These are phyloP conservation scores for Catocala fraxini DNA, from an alignment of 2,888 invertebrate genomes.

Conservation along the genomic window DNA sequence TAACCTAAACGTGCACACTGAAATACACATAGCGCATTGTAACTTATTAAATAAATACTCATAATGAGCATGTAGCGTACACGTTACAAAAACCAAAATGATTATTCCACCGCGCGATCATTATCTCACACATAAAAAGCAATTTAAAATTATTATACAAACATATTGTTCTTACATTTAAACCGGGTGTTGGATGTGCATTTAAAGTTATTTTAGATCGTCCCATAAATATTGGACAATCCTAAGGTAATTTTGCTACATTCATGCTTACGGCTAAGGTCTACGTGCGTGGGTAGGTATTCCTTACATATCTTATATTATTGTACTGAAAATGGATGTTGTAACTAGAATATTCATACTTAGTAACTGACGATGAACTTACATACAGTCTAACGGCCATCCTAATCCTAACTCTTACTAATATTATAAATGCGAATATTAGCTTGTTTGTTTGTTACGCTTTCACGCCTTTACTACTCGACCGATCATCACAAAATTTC, in stretches of 20 bases:
- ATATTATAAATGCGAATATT: no score
- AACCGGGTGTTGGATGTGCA: no score
- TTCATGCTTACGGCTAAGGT: not conserved
- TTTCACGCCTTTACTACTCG: no score
- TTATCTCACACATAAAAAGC: slow-evolving; percentile 21
- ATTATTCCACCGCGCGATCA: slow-evolving; percentile 13
- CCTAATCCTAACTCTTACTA: no score
- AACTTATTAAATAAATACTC: slow-evolving; percentile 8
- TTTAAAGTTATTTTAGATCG: no score
- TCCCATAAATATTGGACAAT: no score
- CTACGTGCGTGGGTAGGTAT: not conserved
- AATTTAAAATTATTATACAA: slow-evolving; percentile 15
- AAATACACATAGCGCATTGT: slow-evolving; percentile 5
- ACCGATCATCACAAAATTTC: no score
- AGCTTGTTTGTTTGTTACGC: no score
- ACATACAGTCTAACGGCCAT: no score
- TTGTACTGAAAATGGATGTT: no score
- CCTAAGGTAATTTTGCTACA: not conserved
- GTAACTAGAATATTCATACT: no score
- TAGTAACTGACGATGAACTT: no score
- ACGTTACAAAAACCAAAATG: slow-evolving; percentile 15
- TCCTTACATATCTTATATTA: not conserved
- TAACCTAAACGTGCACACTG: slow-evolving; percentile 1
- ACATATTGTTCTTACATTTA: not conserved
- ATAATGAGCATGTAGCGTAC: slow-evolving; percentile 14